Conservation (phyloP, 2,888 invertebrate species). For the Silvanus unidentatus region DNA sequence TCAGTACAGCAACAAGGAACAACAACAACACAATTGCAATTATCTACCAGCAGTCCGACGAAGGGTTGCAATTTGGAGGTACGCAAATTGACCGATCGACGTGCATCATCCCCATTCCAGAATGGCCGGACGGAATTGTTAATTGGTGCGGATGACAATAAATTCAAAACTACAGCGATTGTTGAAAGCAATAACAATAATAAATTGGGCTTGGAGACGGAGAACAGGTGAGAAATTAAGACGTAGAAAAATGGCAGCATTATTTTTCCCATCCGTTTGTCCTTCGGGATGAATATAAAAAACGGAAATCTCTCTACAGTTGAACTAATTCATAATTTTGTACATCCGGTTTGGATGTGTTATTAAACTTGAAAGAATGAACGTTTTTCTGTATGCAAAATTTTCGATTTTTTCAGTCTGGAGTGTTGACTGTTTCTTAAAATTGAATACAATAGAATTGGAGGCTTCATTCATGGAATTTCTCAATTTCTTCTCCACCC, state of each 20-base stretch:
- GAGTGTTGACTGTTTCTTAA: too few relatives aligned
- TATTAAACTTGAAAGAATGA: too few relatives aligned
- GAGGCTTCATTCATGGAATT: background rate
- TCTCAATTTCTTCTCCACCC: too few relatives aligned
- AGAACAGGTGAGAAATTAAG: slow-evolving; percentile 55
- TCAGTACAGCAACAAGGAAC: too few relatives aligned
- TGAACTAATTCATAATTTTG: slow-evolving; percentile 13
- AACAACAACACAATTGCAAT: background rate
- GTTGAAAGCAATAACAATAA: slow-evolving; percentile 52
- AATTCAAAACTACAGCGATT: slow-evolving; percentile 56
- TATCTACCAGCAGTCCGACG: slow-evolving; percentile 17
- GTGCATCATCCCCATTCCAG: slow-evolving; percentile 55
- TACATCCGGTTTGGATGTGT: slow-evolving; percentile 7
- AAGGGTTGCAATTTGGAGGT: slow-evolving; percentile 39
- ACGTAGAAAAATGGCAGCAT: slow-evolving; percentile 34
- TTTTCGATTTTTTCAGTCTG: too few relatives aligned
- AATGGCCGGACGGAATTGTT: slow-evolving; percentile 73
- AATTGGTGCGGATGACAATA: slow-evolving; percentile 60
- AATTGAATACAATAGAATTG: slow-evolving; percentile 1
- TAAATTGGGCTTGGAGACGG: slow-evolving; percentile 52
- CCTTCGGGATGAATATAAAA: slow-evolving; percentile 6
- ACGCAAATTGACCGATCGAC: slow-evolving; percentile 46
- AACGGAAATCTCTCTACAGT: slow-evolving; percentile 16
- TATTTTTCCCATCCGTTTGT: slow-evolving; percentile 6
- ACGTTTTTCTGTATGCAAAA: too few relatives aligned